phyloP scores from a whole-genome alignment of 2,797 vertebrate genomes.

The Pantherophis alleghaniensis region DNA sequence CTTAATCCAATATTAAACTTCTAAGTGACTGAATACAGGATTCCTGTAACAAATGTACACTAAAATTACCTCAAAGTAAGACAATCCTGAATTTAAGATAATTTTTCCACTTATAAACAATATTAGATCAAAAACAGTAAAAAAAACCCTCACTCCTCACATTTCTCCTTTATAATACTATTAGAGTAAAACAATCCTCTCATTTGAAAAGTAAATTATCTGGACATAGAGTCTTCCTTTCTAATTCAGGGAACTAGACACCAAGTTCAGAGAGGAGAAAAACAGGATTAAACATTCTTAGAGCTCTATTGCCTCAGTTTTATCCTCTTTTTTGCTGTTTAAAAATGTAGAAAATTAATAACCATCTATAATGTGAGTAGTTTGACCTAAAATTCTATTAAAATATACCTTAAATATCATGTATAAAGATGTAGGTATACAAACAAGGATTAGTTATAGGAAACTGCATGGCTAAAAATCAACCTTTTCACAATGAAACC shows the following conservation, averaged over 20 bases:
- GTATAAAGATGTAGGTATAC: not conserved
- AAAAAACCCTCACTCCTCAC: not conserved
- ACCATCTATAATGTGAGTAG: not conserved
- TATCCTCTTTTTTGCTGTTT: not conserved
- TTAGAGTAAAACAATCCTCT: not conserved
- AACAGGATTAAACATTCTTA: not conserved
- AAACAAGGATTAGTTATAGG: not conserved
- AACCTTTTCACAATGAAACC: fast-evolving
- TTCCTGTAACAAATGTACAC: not conserved
- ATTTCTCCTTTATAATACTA: not conserved
- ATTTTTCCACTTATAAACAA: not conserved
- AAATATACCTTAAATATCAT: not conserved
- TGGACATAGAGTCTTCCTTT: not conserved
- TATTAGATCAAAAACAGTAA: not conserved
- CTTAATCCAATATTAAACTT: not conserved
- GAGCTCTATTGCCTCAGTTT: not conserved
- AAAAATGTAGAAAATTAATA: not conserved
- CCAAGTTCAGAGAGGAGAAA: not conserved
- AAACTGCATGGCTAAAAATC: not conserved
- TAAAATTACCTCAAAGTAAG: not conserved
- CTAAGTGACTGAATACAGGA: not conserved
- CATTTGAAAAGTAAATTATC: not conserved
- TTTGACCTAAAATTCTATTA: not conserved
- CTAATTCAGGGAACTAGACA: not conserved
- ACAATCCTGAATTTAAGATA: not conserved